Percentiles rank a stretch among this genome's conserved stretches.
Evolutionary conservation across 53 echinoderm and acorn worm genomes (phyloP).

Genomic region (Paelopatides confundens): DNA sequence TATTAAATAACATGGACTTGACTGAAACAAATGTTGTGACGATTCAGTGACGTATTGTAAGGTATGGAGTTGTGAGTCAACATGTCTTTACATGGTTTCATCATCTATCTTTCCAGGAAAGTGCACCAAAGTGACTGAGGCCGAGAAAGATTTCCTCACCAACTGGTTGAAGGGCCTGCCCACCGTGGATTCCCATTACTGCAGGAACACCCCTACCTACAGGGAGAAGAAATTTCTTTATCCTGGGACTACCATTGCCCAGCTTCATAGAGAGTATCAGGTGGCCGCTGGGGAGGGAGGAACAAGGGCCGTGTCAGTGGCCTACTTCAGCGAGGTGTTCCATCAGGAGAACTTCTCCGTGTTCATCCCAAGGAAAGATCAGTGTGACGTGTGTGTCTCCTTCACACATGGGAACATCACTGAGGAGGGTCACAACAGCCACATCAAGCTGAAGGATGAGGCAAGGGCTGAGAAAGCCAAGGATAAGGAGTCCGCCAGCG

Average conservation of each 20-base stretch:
- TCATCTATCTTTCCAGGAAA: background rate
- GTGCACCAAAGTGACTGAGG: background rate
- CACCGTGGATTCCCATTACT: slow-evolving; percentile 27
- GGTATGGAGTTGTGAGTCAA: no score
- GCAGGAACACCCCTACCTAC: slow-evolving; percentile 27
- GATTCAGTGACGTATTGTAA: no score
- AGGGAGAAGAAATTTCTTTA: slow-evolving; percentile 46
- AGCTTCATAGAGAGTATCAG: slow-evolving; percentile 34
- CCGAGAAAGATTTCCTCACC: background rate
- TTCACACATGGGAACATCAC: background rate
- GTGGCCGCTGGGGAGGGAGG: background rate
- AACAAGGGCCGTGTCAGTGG: background rate
- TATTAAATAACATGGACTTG: no score
- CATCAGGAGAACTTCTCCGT: slow-evolving; percentile 26
- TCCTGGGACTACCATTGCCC: slow-evolving; percentile 9
- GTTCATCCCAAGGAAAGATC: slow-evolving; percentile 43
- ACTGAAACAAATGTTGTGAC: no score
- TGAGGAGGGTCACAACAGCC: background rate
- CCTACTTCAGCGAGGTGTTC: slow-evolving; percentile 19
- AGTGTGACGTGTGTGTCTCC: slow-evolving; percentile 10
- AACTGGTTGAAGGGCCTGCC: slow-evolving; percentile 38
- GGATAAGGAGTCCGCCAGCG: background rate
- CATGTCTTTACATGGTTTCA: no score
- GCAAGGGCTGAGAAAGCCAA: background rate
- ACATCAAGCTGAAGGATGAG: background rate